These are phyloP conservation scores for Diceros bicornis DNA, from an alignment of 2,797 vertebrate genomes.

Conservation along the genomic window DNA sequence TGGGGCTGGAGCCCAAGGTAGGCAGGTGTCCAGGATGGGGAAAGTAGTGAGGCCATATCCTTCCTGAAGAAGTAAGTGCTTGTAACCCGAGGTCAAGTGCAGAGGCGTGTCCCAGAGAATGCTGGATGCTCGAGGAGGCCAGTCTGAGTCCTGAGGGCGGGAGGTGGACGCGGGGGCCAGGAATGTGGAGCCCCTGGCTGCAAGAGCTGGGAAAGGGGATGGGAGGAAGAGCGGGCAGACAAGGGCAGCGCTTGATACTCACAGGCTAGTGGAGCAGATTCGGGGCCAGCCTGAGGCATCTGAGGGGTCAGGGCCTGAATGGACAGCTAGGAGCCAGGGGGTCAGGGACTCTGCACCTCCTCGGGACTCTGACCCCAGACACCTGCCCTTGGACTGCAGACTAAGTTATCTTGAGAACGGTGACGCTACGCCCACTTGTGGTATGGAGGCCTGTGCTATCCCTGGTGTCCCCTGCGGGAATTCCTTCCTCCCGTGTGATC, in stretches of 20 bases:
- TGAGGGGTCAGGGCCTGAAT: no score
- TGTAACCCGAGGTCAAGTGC: neutral
- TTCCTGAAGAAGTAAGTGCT: neutral
- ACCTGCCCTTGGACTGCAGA: accelerated
- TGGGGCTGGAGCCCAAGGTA: no score
- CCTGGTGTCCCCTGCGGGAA: no score
- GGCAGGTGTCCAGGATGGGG: accelerated
- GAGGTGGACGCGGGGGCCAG: neutral
- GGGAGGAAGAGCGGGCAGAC: no score
- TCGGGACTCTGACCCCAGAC: no score
- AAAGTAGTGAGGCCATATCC: no score
- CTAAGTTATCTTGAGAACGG: neutral
- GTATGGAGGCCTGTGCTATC: accelerated
- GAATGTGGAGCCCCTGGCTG: no score
- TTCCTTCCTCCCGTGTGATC: accelerated
- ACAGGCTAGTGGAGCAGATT: accelerated
- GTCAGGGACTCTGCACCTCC: no score
- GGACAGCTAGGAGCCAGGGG: accelerated
- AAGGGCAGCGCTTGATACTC: no score
- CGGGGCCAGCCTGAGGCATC: neutral
- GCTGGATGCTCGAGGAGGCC: neutral
- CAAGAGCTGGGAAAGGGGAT: accelerated
- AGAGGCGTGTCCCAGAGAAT: accelerated
- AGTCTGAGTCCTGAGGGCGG: accelerated
- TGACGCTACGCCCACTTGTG: accelerated